phyloP scores from a whole-genome alignment of 2,888 invertebrate species.

The Cephus sareptanus region DNA sequence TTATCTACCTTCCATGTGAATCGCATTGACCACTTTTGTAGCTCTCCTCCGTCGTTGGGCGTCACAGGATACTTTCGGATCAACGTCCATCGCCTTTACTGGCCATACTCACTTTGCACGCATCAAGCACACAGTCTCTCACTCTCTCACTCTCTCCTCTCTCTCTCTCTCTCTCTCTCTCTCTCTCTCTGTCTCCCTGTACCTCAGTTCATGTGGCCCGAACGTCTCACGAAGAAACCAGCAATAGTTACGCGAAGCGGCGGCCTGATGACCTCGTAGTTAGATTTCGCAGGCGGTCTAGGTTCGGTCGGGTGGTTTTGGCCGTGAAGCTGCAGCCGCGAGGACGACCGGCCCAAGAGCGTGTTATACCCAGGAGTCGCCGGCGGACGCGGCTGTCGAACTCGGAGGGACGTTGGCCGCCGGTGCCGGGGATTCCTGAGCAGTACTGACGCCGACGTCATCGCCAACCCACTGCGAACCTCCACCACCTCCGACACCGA shows the following conservation, averaged over 20 bases:
- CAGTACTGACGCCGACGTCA: conserved; percentile 36
- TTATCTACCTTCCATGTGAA: too few relatives aligned
- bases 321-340: neutral
- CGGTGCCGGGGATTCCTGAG: conserved; percentile 43
- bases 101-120: too few relatives aligned
- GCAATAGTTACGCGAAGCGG: neutral
- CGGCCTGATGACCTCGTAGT: conserved; percentile 9
- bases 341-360: conserved; percentile 6
- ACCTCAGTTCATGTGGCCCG: too few relatives aligned
- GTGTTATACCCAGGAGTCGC: conserved; percentile 69
- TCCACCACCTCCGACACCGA: conserved; percentile 33
- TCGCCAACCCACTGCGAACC: conserved; percentile 54
- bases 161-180: neutral
- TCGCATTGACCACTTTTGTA: too few relatives aligned
- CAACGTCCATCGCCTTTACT: too few relatives aligned
- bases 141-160: neutral
- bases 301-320: conserved; percentile 1
- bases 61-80: too few relatives aligned
- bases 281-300: neutral
- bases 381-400: conserved; percentile 59
- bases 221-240: too few relatives aligned
- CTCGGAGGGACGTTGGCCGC: conserved; percentile 58
- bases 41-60: too few relatives aligned
- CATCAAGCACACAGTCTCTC: too few relatives aligned
- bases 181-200: neutral